These are phyloP conservation scores for Protobothrops mucrosquamatus DNA, from an alignment of 2,113 vertebrate species.

Conservation along the genomic window DNA sequence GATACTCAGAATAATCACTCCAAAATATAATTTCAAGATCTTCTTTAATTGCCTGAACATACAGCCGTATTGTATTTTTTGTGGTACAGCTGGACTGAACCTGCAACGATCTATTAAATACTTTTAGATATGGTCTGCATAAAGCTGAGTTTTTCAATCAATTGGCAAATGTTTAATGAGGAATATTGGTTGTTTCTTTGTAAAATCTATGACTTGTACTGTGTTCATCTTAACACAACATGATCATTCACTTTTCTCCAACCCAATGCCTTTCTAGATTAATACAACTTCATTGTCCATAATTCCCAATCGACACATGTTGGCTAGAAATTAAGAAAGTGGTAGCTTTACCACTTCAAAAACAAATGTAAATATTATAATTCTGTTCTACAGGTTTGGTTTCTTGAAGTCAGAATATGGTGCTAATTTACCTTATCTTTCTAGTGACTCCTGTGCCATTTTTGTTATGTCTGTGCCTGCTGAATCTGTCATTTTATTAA, in stretches of 20 bases:
- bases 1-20: not conserved
- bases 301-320: not conserved
- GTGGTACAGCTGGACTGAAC: not conserved
- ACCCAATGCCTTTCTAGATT: not conserved
- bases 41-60: not conserved
- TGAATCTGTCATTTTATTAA: constrained; percentile 18
- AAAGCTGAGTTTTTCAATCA: not conserved
- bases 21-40: not conserved
- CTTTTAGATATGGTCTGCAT: not conserved
- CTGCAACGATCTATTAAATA: not conserved
- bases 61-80: not conserved
- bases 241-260: not conserved
- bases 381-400: not conserved
- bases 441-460: not conserved
- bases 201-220: not conserved
- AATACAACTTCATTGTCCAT: not conserved
- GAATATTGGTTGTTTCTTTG: not conserved
- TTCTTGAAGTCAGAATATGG: not conserved
- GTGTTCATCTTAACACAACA: not conserved
- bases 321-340: not conserved
- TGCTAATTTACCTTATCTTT: not conserved
- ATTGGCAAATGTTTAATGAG: not conserved
- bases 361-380: not conserved
- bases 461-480: constrained; percentile 5
- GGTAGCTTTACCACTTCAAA: not conserved